Percentiles rank a stretch among this genome's conserved stretches.
phyloP scores from a whole-genome alignment of 2,797 vertebrate species.

The Halcyon leucocephala region DNA sequence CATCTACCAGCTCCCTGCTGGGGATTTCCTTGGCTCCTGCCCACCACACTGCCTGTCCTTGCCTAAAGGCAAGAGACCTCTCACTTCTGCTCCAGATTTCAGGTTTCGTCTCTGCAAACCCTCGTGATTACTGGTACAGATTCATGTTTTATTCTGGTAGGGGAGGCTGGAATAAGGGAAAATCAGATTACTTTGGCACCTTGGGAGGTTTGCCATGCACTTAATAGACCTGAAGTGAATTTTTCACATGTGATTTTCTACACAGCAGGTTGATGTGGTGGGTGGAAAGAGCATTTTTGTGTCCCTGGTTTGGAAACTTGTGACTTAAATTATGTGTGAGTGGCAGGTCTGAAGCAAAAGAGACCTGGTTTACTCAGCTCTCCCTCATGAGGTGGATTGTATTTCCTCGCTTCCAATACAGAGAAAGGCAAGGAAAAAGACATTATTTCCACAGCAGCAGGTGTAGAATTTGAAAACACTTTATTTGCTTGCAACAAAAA shows the following conservation, averaged over 20 bases:
- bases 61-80: not conserved
- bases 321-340: not conserved
- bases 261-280: not conserved
- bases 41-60: not conserved
- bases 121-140: not conserved
- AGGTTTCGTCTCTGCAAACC: not conserved
- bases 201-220: not conserved
- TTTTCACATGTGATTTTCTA: not conserved
- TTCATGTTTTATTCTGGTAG: not conserved
- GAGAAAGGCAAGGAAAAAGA: not conserved
- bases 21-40: not conserved
- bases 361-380: not conserved
- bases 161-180: not conserved
- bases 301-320: not conserved
- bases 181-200: not conserved
- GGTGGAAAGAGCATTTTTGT: not conserved
- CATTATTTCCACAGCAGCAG: not conserved
- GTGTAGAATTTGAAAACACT: not conserved
- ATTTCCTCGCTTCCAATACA: not conserved
- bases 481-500: not conserved
- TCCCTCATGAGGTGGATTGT: not conserved
- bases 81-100: not conserved
- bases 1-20: not conserved
- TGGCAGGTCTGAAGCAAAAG: constrained; percentile 30
- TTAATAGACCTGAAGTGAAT: not conserved